Evolutionary conservation across 2,888 invertebrate species (phyloP).

Genomic region (Tanytarsus gracilentus): DNA sequence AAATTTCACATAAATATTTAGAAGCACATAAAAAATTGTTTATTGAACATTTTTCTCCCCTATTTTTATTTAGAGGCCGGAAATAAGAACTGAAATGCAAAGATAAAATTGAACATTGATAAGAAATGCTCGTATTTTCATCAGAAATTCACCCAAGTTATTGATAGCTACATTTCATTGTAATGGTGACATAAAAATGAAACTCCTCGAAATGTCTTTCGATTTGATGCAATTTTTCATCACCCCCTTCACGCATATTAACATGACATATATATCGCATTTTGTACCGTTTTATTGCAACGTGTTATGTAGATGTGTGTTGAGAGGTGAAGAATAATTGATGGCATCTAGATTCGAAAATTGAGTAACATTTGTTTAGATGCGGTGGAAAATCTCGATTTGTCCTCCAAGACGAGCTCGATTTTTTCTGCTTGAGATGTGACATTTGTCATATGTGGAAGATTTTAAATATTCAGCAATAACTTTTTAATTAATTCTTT

Average conservation of each 20-base stretch:
- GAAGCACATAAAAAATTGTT: conserved; percentile 7
- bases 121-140: background rate
- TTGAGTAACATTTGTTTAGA: background rate
- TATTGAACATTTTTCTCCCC: background rate
- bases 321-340: background rate
- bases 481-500: too few relatives aligned
- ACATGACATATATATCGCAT: background rate
- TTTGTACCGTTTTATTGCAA: background rate
- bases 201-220: background rate
- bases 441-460: too few relatives aligned
- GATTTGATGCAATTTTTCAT: background rate
- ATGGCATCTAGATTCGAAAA: background rate
- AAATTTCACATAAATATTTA: background rate
- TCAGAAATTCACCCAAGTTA: background rate
- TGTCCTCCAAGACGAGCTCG: background rate
- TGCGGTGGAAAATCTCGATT: background rate
- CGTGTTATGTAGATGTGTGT: background rate
- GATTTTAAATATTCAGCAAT: too few relatives aligned
- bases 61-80: background rate
- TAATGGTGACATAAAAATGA: background rate
- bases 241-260: background rate
- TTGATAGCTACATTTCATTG: background rate
- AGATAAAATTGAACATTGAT: background rate
- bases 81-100: background rate
- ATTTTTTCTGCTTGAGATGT: too few relatives aligned